These are phyloP conservation scores for Lasaia peninsularis DNA, from an alignment of 1,140 invertebrate genomes.

Conservation along the genomic window DNA sequence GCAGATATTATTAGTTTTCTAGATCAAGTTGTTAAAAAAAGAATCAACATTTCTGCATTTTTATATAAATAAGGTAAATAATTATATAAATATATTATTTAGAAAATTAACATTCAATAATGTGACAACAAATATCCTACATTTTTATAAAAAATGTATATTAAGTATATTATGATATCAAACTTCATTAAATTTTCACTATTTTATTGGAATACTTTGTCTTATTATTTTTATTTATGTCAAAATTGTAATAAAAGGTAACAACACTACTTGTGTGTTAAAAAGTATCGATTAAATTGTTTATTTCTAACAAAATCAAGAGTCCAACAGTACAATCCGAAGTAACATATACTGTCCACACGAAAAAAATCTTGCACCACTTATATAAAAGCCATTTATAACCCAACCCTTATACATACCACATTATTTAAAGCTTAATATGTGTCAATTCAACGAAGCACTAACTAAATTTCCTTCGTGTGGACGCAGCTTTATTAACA, in stretches of 20 bases:
- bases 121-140: background rate
- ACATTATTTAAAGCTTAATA: constrained; percentile 12
- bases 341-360: constrained; percentile 19
- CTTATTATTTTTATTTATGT: background rate
- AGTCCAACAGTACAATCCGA: constrained; percentile 30
- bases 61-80: no score
- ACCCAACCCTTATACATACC: constrained; percentile 8
- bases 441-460: constrained; percentile 15
- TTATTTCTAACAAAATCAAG: constrained; percentile 12
- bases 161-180: constrained; percentile 2
- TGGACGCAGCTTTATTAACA: constrained; percentile 22
- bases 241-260: constrained; percentile 1
- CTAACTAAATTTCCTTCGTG: constrained; percentile 27
- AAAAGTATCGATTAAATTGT: constrained; percentile 6
- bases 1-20: no score
- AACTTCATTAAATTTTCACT: background rate
- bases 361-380: constrained; percentile 20
- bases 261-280: constrained; percentile 4
- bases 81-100: background rate
- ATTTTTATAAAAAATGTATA: background rate
- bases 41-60: no score
- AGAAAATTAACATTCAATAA: constrained; percentile 5
- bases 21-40: no score
- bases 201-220: background rate
- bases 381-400: constrained; percentile 17